These are phyloP conservation scores for Drosophila emarginata DNA, from an alignment of 2,888 invertebrate species.

Conservation along the genomic window DNA sequence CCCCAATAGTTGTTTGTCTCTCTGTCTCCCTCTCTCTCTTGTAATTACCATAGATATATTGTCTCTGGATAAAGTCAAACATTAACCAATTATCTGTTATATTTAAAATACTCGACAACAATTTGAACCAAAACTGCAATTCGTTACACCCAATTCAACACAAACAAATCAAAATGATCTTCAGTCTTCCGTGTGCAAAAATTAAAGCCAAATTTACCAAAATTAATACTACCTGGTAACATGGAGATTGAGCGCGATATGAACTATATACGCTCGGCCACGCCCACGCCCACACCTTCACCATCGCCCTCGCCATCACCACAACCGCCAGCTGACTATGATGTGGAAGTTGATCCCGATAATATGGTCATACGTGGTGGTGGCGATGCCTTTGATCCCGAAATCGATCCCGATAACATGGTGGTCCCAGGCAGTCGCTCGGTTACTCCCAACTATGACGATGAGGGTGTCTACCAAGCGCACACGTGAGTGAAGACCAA, in stretches of 20 bases:
- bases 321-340: slow-evolving; percentile 78
- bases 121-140: slow-evolving; percentile 49
- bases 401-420: slow-evolving; percentile 80
- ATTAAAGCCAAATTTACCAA: slow-evolving; percentile 81
- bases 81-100: slow-evolving; percentile 70
- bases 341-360: slow-evolving; percentile 82
- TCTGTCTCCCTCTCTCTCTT: slow-evolving; percentile 49
- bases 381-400: slow-evolving; percentile 75
- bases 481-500: slow-evolving; percentile 81
- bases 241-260: slow-evolving; percentile 71
- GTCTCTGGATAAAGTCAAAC: slow-evolving; percentile 42
- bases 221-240: slow-evolving; percentile 81
- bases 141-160: slow-evolving; percentile 37
- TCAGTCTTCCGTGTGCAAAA: slow-evolving; percentile 83
- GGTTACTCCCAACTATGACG: slow-evolving; percentile 76
- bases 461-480: slow-evolving; percentile 79
- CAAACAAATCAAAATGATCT: slow-evolving; percentile 38
- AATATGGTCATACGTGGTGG: slow-evolving; percentile 77
- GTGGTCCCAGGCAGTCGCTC: slow-evolving; percentile 78
- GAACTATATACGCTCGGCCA: slow-evolving; percentile 31
- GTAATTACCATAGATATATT: slow-evolving; percentile 67
- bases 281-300: slow-evolving; percentile 68
- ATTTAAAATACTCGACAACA: slow-evolving; percentile 47
- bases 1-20: slow-evolving; percentile 27
- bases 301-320: slow-evolving; percentile 81